A percentile compares a stretch with the other conserved stretches of the same genome.
Evolutionary conservation across 1,140 invertebrate species (phyloP).

Genomic region (Archivesica marissinica): DNA sequence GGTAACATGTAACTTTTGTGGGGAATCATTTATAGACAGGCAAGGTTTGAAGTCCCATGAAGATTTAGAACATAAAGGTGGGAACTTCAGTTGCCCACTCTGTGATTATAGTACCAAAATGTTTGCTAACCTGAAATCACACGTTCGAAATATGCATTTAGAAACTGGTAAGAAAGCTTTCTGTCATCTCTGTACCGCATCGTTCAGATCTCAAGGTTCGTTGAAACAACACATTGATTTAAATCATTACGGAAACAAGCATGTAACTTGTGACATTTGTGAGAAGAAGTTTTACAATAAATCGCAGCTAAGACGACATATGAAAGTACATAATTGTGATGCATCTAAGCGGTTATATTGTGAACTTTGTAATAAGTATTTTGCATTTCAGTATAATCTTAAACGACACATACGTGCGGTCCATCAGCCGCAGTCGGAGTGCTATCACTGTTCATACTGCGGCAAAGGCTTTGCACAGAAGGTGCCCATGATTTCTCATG

Average conservation of each 20-base stretch:
- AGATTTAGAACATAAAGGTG: conserved; percentile 47
- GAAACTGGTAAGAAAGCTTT: conserved; percentile 63
- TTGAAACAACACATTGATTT: conserved; percentile 75
- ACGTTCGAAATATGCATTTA: conserved; percentile 69
- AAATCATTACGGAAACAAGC: conserved; percentile 71
- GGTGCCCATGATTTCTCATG: conserved; percentile 71
- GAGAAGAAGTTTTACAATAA: conserved; percentile 71
- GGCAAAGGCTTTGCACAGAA: conserved; percentile 75
- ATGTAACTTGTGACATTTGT: conserved; percentile 68
- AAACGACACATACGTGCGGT: conserved; percentile 69
- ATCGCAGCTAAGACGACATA: conserved; percentile 72
- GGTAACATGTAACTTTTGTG: conserved; percentile 62
- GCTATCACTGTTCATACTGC: conserved; percentile 78
- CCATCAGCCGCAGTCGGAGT: conserved; percentile 68
- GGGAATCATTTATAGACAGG: conserved; percentile 27
- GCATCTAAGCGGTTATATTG: conserved; percentile 68
- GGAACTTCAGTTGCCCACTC: conserved; percentile 23
- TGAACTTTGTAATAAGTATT: conserved; percentile 67
- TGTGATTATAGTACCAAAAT: conserved; percentile 70
- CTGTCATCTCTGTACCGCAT: conserved; percentile 71
- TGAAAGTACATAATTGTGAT: conserved; percentile 68
- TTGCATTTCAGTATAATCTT: conserved; percentile 72
- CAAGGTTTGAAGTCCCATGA: conserved; percentile 50
- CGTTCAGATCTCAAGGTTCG: conserved; percentile 69
- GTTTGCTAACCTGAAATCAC: conserved; percentile 65